Evolutionary conservation across 2,113 vertebrate species (phyloP).

Genomic region (Copsychus sechellarum): DNA sequence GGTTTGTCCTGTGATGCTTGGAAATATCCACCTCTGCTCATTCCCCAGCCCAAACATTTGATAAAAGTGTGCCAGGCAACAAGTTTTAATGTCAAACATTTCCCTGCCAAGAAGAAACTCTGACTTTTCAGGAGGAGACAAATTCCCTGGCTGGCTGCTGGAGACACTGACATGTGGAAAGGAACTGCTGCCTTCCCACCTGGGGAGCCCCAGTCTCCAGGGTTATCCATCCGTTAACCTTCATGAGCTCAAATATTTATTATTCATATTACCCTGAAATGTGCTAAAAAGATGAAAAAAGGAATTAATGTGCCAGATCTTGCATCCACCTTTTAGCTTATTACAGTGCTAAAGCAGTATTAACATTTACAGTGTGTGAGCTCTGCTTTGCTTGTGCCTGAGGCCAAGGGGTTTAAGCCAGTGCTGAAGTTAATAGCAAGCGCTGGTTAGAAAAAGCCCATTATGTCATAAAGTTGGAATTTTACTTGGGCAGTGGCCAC

Average conservation of each 20-base stretch:
- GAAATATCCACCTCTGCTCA: neutral
- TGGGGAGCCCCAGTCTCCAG: neutral
- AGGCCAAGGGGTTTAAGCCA: conserved; percentile 59
- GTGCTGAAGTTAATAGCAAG: conserved; percentile 55
- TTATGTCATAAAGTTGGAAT: conserved; percentile 65
- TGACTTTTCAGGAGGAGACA: neutral
- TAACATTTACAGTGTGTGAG: conserved; percentile 68
- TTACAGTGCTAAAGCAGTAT: conserved; percentile 65
- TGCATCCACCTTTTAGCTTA: conserved; percentile 69
- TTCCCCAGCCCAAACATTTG: neutral
- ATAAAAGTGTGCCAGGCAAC: neutral
- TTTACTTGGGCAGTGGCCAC: conserved; percentile 47
- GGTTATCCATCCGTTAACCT: conserved; percentile 48
- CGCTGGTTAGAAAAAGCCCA: conserved; percentile 55
- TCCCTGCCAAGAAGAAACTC: neutral
- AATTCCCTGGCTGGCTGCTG: neutral
- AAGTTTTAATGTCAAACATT: neutral
- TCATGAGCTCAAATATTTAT: conserved; percentile 66
- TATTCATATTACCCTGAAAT: conserved; percentile 64
- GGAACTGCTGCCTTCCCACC: neutral
- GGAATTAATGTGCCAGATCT: conserved; percentile 64
- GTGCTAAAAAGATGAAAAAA: conserved; percentile 65
- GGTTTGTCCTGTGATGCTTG: neutral
- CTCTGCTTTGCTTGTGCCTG: conserved; percentile 46
- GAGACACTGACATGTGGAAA: neutral